These are phyloP conservation scores for Teleiodes luculella DNA, from an alignment of 2,888 invertebrate genomes.

Conservation along the genomic window DNA sequence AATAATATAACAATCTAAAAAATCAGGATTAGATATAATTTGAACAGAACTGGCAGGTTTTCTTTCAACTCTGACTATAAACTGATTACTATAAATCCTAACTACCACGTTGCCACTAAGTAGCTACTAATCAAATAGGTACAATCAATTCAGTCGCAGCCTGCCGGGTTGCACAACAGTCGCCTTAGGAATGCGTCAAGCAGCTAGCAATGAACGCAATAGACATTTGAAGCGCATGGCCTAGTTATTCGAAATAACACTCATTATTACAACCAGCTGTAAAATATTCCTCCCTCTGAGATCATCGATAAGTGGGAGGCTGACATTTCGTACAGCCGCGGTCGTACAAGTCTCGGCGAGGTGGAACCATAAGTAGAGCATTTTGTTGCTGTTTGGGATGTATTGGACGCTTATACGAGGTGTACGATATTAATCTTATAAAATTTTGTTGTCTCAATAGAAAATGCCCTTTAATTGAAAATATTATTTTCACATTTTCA, in stretches of 20 bases:
- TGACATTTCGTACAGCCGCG: conserved; percentile 37
- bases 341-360: conserved; percentile 27
- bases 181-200: not conserved
- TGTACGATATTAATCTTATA: too few species aligned
- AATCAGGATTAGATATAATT: too few species aligned
- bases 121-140: not conserved
- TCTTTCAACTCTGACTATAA: too few species aligned
- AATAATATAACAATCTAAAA: too few species aligned
- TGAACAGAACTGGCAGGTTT: too few species aligned
- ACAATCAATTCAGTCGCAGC: not conserved
- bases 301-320: conserved; percentile 43
- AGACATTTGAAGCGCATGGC: conserved; percentile 26
- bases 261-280: conserved; percentile 31
- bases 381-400: not conserved
- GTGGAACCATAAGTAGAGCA: not conserved
- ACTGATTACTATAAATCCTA: too few species aligned
- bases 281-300: conserved; percentile 38
- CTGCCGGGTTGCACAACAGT: not conserved
- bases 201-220: not conserved
- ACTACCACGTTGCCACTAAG: not conserved
- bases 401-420: too few species aligned
- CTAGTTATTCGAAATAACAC: conserved; percentile 25
- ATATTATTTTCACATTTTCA: too few species aligned
- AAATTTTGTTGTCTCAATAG: too few species aligned
- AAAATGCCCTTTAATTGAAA: too few species aligned